Base-by-base conservation (phyloP, 1,140 invertebrate genomes). In the Lepidurus apus region DNA sequence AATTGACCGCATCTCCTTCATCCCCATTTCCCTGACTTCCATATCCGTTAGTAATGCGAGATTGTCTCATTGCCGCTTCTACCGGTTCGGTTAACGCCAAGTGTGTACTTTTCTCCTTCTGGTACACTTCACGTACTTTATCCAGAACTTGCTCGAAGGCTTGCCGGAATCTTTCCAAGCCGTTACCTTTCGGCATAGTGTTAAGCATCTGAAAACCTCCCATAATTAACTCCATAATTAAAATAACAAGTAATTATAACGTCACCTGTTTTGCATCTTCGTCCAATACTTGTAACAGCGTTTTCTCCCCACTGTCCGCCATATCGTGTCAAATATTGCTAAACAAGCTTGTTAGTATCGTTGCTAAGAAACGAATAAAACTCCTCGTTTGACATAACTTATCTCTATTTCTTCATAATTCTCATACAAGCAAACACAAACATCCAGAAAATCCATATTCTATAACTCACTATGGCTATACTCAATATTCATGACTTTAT, bases 131-230 rank as follows among this genome's bases (percentile, higher is more conserved):
- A 11, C 43, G 65, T 11, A 79, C 78, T 42, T 79, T 79, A 34
- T 79, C 42, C 78, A 79, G 47, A 42, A 79, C 78, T 24, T 74
- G 73, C 43, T 73, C 65, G 42, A 79, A 79, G 10, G 74, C 73
- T 74, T 74, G 34, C 42, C 75, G 78, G 26, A 79, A 53, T 21
- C 76, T 45, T 24, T 45, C 76, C 43, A 65, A 21, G 44, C 65
- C 76, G 42, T 65, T 77, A 21, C 45, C n/a, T 17, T 43, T 65
- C 21, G 53, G 53, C 53, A 65, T 77, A 45, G 45, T 53, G 53
- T 77, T 65, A 77, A 65, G 74, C 75, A 76, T 26, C 42, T 76
- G 34, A 13, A 6, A 24, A 73, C 53, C 5, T 17, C 17, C 53
- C 53, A 73, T n/a, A 73, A 73, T 73, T 73, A 24, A 24, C 53